These are phyloP conservation scores for Mobula birostris DNA, from an alignment of 2,113 vertebrate species.

Conservation along the genomic window DNA sequence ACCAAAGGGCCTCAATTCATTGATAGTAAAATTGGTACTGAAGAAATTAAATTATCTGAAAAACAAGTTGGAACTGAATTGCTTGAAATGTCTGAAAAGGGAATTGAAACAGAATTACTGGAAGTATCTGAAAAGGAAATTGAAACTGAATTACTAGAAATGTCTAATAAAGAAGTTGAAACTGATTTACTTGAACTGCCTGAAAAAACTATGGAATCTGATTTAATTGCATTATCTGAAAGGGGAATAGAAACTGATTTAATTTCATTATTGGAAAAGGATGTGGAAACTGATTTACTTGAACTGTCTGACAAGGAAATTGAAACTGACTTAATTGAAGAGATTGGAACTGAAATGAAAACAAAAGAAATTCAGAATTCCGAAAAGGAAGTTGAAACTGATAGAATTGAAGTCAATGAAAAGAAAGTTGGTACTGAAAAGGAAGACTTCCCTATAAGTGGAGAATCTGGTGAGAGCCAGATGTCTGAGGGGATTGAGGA, in stretches of 20 bases:
- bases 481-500: background rate
- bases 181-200: too few relatives aligned
- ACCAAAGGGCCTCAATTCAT: background rate
- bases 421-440: background rate
- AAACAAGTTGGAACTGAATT: background rate
- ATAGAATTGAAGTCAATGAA: background rate
- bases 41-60: background rate
- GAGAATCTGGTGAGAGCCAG: too few relatives aligned
- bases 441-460: too few relatives aligned
- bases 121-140: slow-evolving; percentile 25
- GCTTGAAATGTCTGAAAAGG: background rate
- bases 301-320: slow-evolving; percentile 18
- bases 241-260: background rate
- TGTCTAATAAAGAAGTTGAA: background rate
- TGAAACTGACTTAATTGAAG: background rate
- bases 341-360: background rate
- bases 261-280: background rate
- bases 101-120: background rate
- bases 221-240: background rate
- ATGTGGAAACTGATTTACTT: background rate
- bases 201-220: background rate
- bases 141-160: background rate
- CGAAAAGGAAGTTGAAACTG: background rate
- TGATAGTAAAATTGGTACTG: background rate
- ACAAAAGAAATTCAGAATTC: background rate